Evolutionary conservation across 2,888 invertebrate genomes (phyloP), one percentile per base, ranked within the genome.

Genomic region (Thymelicus acteon): DNA sequence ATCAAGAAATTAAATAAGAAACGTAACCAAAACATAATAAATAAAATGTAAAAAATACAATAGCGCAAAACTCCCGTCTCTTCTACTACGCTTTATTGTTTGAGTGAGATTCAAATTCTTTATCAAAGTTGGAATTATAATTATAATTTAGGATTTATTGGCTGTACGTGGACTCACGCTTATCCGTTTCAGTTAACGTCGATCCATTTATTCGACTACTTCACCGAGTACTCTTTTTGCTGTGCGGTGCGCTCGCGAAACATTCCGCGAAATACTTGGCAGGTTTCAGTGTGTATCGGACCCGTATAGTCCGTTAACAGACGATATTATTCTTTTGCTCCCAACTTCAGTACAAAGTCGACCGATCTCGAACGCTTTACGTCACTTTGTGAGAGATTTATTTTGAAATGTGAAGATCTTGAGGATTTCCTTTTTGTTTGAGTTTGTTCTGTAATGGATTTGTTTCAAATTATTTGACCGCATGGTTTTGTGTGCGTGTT

Each of bases 331-430:
- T 54, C 24, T 31, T 54, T 24, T 54, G 54, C 54, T 54, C 54
- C 54, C 54, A 31, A 54, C 54, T 54, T 54, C 8, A 15, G 52
- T 54, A 54, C 24, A 54, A 54, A 54, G 54, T 54, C 54, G 24
- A 54, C 54, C 54, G 54, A 54, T 54, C 54, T 54, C 24, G 54
- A 54, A 54, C 54, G 31, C 54, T 63, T 47, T 13, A 48, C 62
- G 31, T 24, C 60, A 49, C 15, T 49, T 67, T 48, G 49, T 49
- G 49, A 39, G 24, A 40, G 67, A 67, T 40, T 60, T 67, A 67
- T 60, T 67, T 67, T 39, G 19, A 49, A 67, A 48, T 44, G 62
- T 37, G 37, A 37, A 31, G 63, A 63, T 31, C 15, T 63, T 63
- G 5, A 48, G 15, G 37, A 31, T 54, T 54, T 63, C 4, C 49